phyloP scores from a whole-genome alignment of 2,888 invertebrate genomes.

The Thyatira batis region DNA sequence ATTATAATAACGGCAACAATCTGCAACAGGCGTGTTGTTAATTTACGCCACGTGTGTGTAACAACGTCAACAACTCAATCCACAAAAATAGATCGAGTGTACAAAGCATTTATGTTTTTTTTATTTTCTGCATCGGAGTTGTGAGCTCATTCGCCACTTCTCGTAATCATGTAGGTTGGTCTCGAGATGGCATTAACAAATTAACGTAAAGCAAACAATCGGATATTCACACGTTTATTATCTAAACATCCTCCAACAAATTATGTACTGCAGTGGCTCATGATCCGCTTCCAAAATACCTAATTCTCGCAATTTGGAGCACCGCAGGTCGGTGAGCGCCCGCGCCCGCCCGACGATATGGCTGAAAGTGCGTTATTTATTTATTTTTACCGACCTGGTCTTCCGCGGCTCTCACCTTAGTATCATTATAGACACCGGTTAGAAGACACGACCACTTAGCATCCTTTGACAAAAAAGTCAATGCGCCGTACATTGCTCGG shows the following conservation, averaged over 20 bases:
- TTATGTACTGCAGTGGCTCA: constrained; percentile 45
- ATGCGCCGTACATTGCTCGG: constrained; percentile 56
- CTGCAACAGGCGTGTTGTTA: not conserved
- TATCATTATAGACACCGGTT: constrained; percentile 69
- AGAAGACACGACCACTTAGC: constrained; percentile 65
- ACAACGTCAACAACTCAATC: constrained; percentile 1
- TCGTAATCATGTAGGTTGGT: not conserved
- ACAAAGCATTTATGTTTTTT: not conserved
- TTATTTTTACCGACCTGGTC: constrained; percentile 67
- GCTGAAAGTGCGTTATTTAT: constrained; percentile 77
- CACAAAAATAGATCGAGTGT: constrained; percentile 2
- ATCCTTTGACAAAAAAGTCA: constrained; percentile 52
- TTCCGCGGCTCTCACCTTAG: constrained; percentile 65
- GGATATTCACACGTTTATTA: constrained; percentile 55
- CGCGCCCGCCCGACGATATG: constrained; percentile 66
- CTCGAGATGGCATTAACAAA: constrained; percentile 15
- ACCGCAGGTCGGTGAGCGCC: constrained; percentile 59
- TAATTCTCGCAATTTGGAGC: constrained; percentile 67
- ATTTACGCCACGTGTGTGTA: not conserved
- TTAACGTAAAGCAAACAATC: constrained; percentile 38
- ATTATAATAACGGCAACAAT: constrained; percentile 2
- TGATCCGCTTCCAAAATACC: constrained; percentile 52
- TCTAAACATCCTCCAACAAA: constrained; percentile 70
- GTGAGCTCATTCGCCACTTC: not conserved
- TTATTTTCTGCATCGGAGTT: constrained; percentile 1